Conservation (phyloP, 2,113 vertebrate species). For the Eleginops maclovinus region DNA sequence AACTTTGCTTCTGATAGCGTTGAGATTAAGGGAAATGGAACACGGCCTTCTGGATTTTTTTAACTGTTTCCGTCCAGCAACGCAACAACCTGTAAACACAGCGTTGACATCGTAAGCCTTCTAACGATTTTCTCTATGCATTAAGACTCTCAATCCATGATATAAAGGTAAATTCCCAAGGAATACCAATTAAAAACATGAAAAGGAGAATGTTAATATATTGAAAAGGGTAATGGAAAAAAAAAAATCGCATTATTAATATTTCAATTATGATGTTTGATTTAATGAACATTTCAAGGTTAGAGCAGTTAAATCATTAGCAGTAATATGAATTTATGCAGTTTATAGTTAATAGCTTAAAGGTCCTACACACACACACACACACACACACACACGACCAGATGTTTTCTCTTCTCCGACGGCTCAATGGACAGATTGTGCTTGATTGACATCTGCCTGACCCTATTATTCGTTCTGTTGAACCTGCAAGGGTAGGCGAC, state of each 20-base stretch:
- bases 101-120: too few relatives aligned
- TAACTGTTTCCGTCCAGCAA: too few relatives aligned
- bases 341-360: neutral
- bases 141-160: too few relatives aligned
- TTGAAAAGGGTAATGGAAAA: neutral
- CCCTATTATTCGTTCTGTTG: neutral
- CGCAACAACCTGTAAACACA: too few relatives aligned
- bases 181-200: neutral
- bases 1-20: neutral
- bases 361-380: too few relatives aligned
- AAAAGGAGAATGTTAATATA: neutral
- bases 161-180: neutral
- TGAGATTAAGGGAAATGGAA: too few relatives aligned
- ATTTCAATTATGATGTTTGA: neutral
- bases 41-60: too few relatives aligned
- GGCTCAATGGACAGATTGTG: neutral
- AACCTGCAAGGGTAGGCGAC: neutral
- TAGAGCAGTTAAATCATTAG: neutral
- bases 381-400: neutral
- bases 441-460: neutral
- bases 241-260: neutral
- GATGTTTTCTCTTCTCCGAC: neutral
- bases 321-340: neutral
- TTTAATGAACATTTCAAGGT: neutral
- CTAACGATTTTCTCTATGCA: too few relatives aligned